A percentile compares a stretch with the other conserved stretches of the same genome.
phyloP scores from a whole-genome alignment of 2,797 vertebrate species.

The Cichlasoma orientale region DNA sequence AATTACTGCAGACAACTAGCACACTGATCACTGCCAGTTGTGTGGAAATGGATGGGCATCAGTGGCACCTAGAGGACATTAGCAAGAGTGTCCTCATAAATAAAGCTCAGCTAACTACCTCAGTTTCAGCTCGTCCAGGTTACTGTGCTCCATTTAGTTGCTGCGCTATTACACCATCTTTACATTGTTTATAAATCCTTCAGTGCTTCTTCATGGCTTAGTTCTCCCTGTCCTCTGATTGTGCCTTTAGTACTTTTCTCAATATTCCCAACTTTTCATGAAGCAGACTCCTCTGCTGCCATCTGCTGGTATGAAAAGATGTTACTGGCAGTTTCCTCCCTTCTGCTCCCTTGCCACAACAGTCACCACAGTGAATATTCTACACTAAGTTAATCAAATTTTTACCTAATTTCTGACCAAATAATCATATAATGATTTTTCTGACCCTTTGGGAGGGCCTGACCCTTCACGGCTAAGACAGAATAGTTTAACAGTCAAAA shows the following conservation, averaged over 20 bases:
- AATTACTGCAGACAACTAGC: neutral
- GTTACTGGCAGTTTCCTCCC: neutral
- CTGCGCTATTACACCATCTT: neutral
- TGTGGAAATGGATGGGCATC: neutral
- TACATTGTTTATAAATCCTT: neutral
- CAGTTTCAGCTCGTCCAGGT: neutral
- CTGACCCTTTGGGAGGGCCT: too few species aligned
- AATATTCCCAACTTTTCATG: accelerated
- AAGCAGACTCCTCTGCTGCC: slow-evolving; percentile 49
- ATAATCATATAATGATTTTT: too few species aligned
- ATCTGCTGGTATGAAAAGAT: slow-evolving; percentile 33
- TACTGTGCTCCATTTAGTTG: neutral
- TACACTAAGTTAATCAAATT: too few species aligned
- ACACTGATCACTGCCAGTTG: neutral
- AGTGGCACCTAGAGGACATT: slow-evolving; percentile 4
- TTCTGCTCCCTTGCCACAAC: too few species aligned
- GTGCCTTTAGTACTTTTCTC: neutral
- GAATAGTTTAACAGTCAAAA: neutral
- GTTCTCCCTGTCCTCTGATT: neutral
- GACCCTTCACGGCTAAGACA: too few species aligned
- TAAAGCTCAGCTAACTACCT: neutral
- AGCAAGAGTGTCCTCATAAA: neutral
- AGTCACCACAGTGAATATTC: too few species aligned
- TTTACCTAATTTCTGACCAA: too few species aligned
- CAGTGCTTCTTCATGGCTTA: neutral